Evolutionary conservation across 2,797 vertebrate genomes (phyloP), one percentile per base, ranked within the genome.

Genomic region (Salmo trutta): DNA sequence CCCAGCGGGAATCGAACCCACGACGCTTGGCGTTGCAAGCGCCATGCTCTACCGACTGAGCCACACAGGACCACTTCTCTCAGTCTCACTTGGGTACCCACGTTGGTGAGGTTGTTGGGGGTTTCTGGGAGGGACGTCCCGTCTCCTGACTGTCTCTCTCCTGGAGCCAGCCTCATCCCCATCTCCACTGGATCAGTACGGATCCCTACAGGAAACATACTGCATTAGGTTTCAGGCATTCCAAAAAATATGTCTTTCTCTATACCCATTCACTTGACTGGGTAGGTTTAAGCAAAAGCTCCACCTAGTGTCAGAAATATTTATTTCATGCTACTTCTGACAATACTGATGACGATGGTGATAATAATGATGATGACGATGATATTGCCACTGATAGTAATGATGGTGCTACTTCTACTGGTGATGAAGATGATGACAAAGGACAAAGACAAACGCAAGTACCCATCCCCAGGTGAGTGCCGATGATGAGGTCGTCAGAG

Each of bases 71-170:
- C 21, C 19, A 7, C 56, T 59, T 21, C 56, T 59, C 59, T n/a
- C 56, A 59, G 56, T 59, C 7, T 59, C 56, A 59, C 56, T 24
- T 59, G 15, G 65, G 65, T 81, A 80, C 95, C 54, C 91, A 99
- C 98, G 93, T 99, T 98, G 89, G 97, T 96, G 77, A 98, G 96
- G 89, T 98, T 99, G 82, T 98, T 98, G 73, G 98, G 97, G 0
- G 96, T 98, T 93, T 99, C 98, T 0, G 98, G 98, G 62, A 99
- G 95, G 77, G 98, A 99, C 0, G 98, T 99, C 74, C 98, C 98
- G 0, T 99, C 98, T 0, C 98, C 98, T 10, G 98, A 97, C 90
- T 99, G 98, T 76, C 98, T 95, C 90, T 99, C 98, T 75, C 97
- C 98, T 1, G 98, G 95, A 69, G 95, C 94, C 84, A 97, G 91